Evolutionary conservation across 1,140 invertebrate genomes (phyloP).

Genomic region (Calephelis virginiensis): DNA sequence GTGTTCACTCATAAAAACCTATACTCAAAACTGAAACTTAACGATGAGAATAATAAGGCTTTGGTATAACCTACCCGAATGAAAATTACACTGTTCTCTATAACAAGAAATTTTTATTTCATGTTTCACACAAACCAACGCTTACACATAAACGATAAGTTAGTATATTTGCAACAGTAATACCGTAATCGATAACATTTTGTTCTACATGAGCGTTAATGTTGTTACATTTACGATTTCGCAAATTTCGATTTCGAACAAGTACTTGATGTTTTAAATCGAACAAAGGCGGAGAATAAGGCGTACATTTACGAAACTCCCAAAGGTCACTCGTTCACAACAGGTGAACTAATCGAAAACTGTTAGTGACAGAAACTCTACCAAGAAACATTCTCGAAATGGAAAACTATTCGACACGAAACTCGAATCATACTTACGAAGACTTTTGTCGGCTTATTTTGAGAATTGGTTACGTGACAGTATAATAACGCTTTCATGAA

Average conservation of each 20-base stretch:
- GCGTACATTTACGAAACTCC: slow-evolving; percentile 30
- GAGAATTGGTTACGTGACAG: no score
- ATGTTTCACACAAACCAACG: no score
- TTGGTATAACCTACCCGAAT: no score
- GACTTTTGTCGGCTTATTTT: no score
- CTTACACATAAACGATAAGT: neutral
- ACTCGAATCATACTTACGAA: neutral
- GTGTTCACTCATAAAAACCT: no score
- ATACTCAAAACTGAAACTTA: no score
- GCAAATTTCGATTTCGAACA: slow-evolving; percentile 10
- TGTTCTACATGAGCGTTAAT: slow-evolving; percentile 14
- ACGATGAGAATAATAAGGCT: no score
- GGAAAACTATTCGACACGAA: neutral
- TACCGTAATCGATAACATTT: slow-evolving; percentile 1
- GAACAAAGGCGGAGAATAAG: slow-evolving; percentile 31
- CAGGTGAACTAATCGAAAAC: slow-evolving; percentile 29
- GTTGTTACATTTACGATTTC: slow-evolving; percentile 11
- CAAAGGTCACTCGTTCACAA: slow-evolving; percentile 28
- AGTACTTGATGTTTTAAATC: slow-evolving; percentile 28
- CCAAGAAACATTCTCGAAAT: neutral
- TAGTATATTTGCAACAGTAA: neutral
- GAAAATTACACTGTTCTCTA: no score
- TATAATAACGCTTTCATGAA: no score
- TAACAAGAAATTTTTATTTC: no score
- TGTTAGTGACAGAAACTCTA: slow-evolving; percentile 17